A percentile compares a stretch with the other conserved stretches of the same genome.
Evolutionary conservation across 2,797 vertebrate species (phyloP).

Genomic region (Cetoscarus ocellatus): DNA sequence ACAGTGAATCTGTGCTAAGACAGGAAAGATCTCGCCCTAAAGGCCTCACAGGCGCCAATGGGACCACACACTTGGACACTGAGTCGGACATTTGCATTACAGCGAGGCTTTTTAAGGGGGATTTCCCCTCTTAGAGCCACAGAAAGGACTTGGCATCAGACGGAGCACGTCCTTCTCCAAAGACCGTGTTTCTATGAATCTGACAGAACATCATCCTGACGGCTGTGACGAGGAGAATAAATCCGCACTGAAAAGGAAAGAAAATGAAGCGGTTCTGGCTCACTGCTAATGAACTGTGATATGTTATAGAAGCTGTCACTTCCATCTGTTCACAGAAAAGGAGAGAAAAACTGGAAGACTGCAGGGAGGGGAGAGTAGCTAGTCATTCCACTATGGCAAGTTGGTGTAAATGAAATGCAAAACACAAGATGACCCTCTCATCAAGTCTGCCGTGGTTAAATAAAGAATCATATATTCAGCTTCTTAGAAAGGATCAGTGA

Average conservation of each 20-base stretch:
- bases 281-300: constrained; percentile 71
- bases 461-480: constrained; percentile 57
- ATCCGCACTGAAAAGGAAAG: constrained; percentile 47
- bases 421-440: constrained; percentile 41
- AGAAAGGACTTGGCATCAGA: constrained; percentile 41
- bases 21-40: constrained; percentile 46
- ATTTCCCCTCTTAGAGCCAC: constrained; percentile 25
- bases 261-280: constrained; percentile 61
- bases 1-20: constrained; percentile 65
- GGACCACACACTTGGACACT: constrained; percentile 57
- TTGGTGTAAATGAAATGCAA: constrained; percentile 27
- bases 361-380: constrained; percentile 26
- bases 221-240: constrained; percentile 62
- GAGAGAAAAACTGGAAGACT: constrained; percentile 8
- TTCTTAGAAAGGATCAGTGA: too few species aligned
- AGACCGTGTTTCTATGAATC: constrained; percentile 57
- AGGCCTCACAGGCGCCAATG: constrained; percentile 51
- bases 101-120: constrained; percentile 42
- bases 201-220: constrained; percentile 62
- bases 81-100: constrained; percentile 67
- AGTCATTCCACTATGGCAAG: constrained; percentile 23
- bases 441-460: constrained; percentile 46
- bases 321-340: constrained; percentile 45
- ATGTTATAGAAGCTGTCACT: constrained; percentile 57
- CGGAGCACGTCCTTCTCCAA: constrained; percentile 35